These are phyloP conservation scores for Aculops lycopersici DNA, from an alignment of 1,140 invertebrate species.

Conservation along the genomic window DNA sequence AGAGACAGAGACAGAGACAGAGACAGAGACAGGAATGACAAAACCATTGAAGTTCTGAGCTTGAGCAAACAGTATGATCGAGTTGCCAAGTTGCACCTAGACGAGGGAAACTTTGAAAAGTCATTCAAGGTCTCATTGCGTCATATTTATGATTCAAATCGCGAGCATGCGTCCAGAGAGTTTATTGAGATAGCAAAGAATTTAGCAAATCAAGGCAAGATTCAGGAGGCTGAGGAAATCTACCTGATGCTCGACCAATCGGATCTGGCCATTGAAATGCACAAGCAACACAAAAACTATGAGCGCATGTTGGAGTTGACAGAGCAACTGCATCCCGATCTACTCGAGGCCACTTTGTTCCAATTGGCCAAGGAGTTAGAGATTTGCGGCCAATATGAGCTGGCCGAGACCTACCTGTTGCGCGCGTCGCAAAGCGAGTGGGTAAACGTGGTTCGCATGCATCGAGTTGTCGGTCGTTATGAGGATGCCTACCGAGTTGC, in stretches of 20 bases:
- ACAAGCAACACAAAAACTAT: constrained; percentile 45
- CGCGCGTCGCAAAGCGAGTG: constrained; percentile 46
- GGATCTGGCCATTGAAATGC: constrained; percentile 81
- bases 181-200: constrained; percentile 27
- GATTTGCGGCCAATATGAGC: constrained; percentile 39
- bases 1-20: constrained; percentile 20
- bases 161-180: constrained; percentile 5
- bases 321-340: constrained; percentile 41
- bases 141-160: constrained; percentile 5
- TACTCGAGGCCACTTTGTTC: constrained; percentile 48
- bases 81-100: constrained; percentile 26
- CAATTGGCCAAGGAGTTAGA: constrained; percentile 58
- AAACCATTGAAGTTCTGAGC: constrained; percentile 65
- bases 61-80: constrained; percentile 76
- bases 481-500: constrained; percentile 71
- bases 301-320: constrained; percentile 50
- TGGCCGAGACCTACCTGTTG: constrained; percentile 69
- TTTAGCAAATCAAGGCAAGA: constrained; percentile 34
- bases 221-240: constrained; percentile 62
- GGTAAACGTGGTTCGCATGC: constrained; percentile 69
- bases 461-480: constrained; percentile 46
- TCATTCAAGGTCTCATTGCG: constrained; percentile 3
- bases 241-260: constrained; percentile 55
- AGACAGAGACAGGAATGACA: constrained; percentile 25
- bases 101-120: too few relatives aligned